Base-by-base conservation (phyloP, 2,888 invertebrate species). In the Ptilodon capucinus region DNA sequence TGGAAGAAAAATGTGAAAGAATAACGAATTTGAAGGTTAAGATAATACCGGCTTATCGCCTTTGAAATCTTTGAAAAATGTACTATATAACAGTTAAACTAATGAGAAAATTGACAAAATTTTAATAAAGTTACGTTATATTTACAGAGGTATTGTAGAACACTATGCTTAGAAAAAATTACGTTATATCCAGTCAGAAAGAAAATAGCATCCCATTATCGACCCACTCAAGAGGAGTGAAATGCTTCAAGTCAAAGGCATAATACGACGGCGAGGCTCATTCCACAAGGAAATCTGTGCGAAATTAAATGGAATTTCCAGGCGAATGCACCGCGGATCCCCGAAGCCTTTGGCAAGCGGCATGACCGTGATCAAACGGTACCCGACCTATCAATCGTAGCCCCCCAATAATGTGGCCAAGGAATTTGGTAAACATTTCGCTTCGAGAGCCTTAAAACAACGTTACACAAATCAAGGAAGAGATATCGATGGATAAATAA, bases 231-330 rank as follows among this genome's bases (percentile, higher is more conserved):
- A 4, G 18, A 11, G 18, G 7, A 36, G 13, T 19, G 19, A 13
- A 19, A 38, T 16, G 40, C 16, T 25, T 14, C 6, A 25, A 40
- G 25, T 14, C 25, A 16, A 42, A 49, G 50, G 53, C 52, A 65
- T 57, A 56, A 59, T 55, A 51, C 54, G 55, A 51, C 50, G 51
- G 46, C 56, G 51, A 51, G 49, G 53, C 48, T 57, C 50, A 52
- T 54, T 48, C 62, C 63, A 60, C 64, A 59, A 68, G 60, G 67
- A 71, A 76, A 74, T 74, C 68, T 64, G 67, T 67, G 61, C 74
- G 62, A 75, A 79, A 85, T 84, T 80, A 81, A 86, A 86, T 83
- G 76, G 79, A 82, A 79, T 86, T 86, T 87, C 83, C 75, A 74
- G 76, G 65, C 64, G 72, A 80, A 67, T 71, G 79, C 70, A 64